Conservation (phyloP, 2,888 invertebrate species). For the Cataglyphis cursor region DNA sequence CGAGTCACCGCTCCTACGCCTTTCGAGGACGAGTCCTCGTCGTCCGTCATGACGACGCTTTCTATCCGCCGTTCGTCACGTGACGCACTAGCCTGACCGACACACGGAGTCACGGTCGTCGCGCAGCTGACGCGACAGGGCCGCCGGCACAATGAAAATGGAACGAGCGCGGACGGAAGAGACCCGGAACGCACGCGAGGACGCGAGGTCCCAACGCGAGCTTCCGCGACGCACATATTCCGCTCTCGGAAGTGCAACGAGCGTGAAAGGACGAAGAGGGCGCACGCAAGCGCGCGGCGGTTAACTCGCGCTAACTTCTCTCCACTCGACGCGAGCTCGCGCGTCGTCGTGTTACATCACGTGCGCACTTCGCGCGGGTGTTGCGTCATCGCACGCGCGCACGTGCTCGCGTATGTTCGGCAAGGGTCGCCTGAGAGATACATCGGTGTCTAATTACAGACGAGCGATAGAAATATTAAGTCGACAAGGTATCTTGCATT, state of each 20-base stretch:
- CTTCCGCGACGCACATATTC: background rate
- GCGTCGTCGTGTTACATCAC: conserved; percentile 62
- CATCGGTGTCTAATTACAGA: background rate
- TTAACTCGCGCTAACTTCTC: conserved; percentile 48
- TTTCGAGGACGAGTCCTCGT: background rate
- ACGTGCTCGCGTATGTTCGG: conserved; percentile 65
- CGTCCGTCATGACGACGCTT: conserved; percentile 18
- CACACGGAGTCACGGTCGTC: conserved; percentile 50
- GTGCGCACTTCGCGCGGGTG: conserved; percentile 54
- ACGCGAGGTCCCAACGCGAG: background rate
- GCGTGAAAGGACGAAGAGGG: conserved; percentile 53
- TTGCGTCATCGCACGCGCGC: conserved; percentile 74
- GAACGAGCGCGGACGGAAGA: conserved; percentile 19
- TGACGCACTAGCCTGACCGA: conserved; percentile 34
- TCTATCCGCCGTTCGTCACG: conserved; percentile 1
- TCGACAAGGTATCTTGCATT: too few relatives aligned
- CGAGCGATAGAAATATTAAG: background rate
- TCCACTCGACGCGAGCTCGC: conserved; percentile 65
- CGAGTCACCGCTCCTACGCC: background rate
- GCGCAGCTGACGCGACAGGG: conserved; percentile 31
- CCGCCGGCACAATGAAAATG: conserved; percentile 19
- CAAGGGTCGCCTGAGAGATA: background rate
- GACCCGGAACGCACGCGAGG: background rate
- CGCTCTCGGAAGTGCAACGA: background rate
- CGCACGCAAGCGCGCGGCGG: conserved; percentile 73